These are phyloP conservation scores for Ranitomeya imitator DNA, from an alignment of 2,113 vertebrate genomes.

Conservation along the genomic window DNA sequence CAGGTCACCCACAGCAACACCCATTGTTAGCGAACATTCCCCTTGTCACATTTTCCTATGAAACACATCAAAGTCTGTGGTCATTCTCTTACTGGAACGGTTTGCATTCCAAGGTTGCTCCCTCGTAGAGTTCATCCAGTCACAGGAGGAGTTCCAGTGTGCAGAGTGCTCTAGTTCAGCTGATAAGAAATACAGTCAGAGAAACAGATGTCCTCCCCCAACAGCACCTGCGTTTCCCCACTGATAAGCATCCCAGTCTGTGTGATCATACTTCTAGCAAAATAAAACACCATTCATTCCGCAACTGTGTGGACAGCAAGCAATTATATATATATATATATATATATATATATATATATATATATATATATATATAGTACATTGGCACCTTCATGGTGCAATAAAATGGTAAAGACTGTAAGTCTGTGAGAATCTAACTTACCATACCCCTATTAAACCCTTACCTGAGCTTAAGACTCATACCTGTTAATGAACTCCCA, in stretches of 20 bases:
- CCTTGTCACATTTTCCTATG: neutral
- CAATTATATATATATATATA: neutral
- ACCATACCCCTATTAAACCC: too few species aligned
- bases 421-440: too few species aligned
- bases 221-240: conserved; percentile 18
- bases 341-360: too few species aligned
- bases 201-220: conserved; percentile 38
- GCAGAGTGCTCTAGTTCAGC: conserved; percentile 39
- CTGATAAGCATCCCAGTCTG: conserved; percentile 18
- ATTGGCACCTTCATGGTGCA: neutral
- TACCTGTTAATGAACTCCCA: too few species aligned
- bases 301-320: neutral
- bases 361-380: neutral
- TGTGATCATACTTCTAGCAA: neutral
- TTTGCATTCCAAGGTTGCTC: conserved; percentile 40
- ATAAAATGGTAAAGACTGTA: too few species aligned
- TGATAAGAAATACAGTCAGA: conserved; percentile 53
- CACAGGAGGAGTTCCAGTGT: conserved; percentile 40
- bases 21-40: neutral
- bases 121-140: conserved; percentile 16
- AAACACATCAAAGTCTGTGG: neutral
- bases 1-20: neutral
- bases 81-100: conserved; percentile 46
- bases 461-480: too few species aligned
- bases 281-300: neutral